Conservation (phyloP, 2,797 vertebrate genomes). For the Mormyrops attenuatus region DNA sequence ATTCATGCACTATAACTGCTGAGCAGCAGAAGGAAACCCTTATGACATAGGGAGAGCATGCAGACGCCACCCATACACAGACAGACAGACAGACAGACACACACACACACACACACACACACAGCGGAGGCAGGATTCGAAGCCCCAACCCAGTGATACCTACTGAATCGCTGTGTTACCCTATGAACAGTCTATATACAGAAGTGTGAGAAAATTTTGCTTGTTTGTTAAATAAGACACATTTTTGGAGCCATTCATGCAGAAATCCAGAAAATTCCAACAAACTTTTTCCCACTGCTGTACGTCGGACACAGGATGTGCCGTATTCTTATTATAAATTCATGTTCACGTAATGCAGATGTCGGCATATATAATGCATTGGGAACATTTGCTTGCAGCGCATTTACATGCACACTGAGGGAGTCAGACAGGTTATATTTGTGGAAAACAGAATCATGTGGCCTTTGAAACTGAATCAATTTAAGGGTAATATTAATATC, state of each 20-base stretch:
- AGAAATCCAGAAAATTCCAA: not conserved
- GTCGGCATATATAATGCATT: not conserved
- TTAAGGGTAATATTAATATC: conserved; percentile 36
- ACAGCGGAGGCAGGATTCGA: not conserved
- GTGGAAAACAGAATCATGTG: conserved; percentile 25
- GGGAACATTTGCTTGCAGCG: not conserved
- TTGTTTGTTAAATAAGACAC: not conserved
- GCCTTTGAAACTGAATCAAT: conserved; percentile 39
- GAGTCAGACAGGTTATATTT: conserved; percentile 20
- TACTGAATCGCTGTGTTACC: not conserved
- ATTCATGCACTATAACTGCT: not conserved
- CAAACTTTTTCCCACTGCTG: not conserved
- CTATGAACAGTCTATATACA: not conserved
- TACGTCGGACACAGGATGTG: not conserved
- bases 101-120: too few species aligned
- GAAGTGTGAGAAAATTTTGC: not conserved
- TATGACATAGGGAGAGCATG: not conserved
- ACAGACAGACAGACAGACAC: too few species aligned
- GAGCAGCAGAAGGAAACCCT: not conserved
- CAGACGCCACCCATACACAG: not conserved
- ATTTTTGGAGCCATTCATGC: not conserved
- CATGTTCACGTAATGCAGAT: not conserved
- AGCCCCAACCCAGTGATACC: not conserved
- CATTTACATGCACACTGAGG: not conserved
- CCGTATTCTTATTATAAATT: not conserved